Conservation (phyloP, 2,888 invertebrate genomes). For the Sarcophaga rosellei region DNA sequence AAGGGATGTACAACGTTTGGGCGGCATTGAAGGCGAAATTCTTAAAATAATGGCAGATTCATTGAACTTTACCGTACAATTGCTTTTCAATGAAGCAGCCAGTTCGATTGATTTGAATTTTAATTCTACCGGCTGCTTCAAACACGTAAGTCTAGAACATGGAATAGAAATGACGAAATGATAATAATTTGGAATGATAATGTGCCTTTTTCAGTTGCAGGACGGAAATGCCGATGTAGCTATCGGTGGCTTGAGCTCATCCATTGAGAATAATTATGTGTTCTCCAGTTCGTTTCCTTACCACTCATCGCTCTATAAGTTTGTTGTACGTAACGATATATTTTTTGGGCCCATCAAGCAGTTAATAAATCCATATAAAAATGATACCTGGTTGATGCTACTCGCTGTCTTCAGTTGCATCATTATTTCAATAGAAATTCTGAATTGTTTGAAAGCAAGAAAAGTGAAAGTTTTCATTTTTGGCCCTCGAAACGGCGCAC, state of each 20-base stretch:
- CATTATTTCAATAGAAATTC: conserved; percentile 37
- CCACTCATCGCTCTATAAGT: conserved; percentile 72
- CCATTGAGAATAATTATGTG: conserved; percentile 66
- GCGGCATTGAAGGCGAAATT: conserved; percentile 76
- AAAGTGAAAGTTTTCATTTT: conserved; percentile 61
- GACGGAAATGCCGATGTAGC: not conserved
- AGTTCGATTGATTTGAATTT: conserved; percentile 64
- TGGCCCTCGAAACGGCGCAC: conserved; percentile 61
- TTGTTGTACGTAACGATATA: conserved; percentile 71
- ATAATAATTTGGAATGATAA: too few relatives aligned
- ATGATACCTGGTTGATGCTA: conserved; percentile 71
- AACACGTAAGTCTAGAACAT: conserved; percentile 66
- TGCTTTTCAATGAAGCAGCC: conserved; percentile 68
- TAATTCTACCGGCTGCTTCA: conserved; percentile 72
- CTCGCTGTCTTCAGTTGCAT: conserved; percentile 44
- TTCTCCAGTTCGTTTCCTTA: conserved; percentile 72
- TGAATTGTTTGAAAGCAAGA: not conserved
- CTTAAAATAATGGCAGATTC: conserved; percentile 71
- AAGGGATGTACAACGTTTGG: conserved; percentile 66
- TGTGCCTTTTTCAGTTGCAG: too few relatives aligned
- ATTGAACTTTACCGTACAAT: conserved; percentile 72
- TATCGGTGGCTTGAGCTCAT: conserved; percentile 70
- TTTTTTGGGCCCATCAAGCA: conserved; percentile 68
- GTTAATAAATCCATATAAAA: conserved; percentile 71
- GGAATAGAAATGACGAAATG: too few relatives aligned